Base-by-base conservation (phyloP, 2,888 invertebrate genomes). In the Hydraecia micacea region DNA sequence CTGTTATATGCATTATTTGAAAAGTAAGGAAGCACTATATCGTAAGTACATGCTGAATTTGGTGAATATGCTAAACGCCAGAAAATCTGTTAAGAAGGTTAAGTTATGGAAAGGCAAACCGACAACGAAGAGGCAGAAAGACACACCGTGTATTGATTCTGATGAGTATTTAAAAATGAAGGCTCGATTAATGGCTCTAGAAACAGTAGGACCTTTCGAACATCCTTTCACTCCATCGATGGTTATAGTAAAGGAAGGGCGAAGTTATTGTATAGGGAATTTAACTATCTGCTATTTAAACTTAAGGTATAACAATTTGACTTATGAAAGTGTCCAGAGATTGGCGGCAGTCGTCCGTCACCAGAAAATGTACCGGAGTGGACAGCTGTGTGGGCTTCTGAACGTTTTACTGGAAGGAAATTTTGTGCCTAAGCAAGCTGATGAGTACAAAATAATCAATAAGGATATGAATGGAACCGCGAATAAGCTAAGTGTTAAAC, bases 391-490 rank as follows among this genome's bases (percentile, higher is more conserved):
- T 73, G 95, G 95, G 2, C 86, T 95, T 32, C 71, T 93, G 28
- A 92, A 87, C 77, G 83, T 94, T 21, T 73, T 93, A 4, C 55
- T 95, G 9, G 93, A 94, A 28, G 95, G 95, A 0, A 95, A 95
- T 81, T 75, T 86, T 75, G 67, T 95, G 39, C 94, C 95, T 4
- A 68, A 75, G 8, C 66, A 52, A 15, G 92, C 92, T 83, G 36
- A 60, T 25, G 93, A 94, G 79, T 83, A 91, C 42, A 73, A 77
- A 15, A 62, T 68, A 5, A 86, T 94, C 6, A 84, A 83, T 65
- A 88, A 91, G 11, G 74, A 91, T n/a, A 71, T 93, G 15, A 36
- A 77, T 21, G 86, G 82, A 73, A n/a, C 36, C 0, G 13, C 15
- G 32, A 63, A 28, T 63, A 55, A 49, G 13, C 21, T 21, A 55